A percentile compares a stretch with the other conserved stretches of the same genome.
These are phyloP conservation scores for Madoqua kirkii DNA, from an alignment of 2,113 vertebrate genomes.

Conservation along the genomic window DNA sequence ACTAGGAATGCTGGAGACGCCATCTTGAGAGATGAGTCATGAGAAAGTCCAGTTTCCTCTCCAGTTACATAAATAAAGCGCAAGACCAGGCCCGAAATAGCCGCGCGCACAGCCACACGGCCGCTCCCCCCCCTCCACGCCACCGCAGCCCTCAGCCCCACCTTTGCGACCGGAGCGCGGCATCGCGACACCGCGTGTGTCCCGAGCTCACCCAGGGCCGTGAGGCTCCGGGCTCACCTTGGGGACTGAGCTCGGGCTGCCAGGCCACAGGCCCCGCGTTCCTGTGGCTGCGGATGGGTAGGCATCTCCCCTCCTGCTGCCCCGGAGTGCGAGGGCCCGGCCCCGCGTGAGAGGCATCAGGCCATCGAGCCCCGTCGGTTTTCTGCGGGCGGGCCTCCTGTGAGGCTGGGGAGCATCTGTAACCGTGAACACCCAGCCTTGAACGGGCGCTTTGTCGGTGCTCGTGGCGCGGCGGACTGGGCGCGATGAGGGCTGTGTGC, in stretches of 20 bases:
- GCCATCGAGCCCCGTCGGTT: neutral
- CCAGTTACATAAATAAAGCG: slow-evolving; percentile 31
- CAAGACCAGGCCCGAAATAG: slow-evolving; percentile 34
- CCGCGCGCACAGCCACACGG: slow-evolving; percentile 4
- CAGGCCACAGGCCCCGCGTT: accelerated
- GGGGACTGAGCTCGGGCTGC: neutral
- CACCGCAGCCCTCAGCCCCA: too few species aligned
- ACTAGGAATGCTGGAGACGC: neutral
- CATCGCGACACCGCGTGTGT: too few species aligned
- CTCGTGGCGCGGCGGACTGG: slow-evolving; percentile 33
- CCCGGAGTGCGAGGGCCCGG: neutral
- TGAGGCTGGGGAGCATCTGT: neutral
- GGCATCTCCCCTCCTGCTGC: neutral
- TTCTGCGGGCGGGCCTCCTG: too few species aligned
- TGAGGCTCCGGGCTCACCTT: too few species aligned
- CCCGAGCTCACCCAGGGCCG: too few species aligned
- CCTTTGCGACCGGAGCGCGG: accelerated
- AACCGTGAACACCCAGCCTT: neutral
- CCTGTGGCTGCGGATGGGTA: neutral
- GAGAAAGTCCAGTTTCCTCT: slow-evolving; percentile 46
- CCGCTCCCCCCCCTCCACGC: too few species aligned
- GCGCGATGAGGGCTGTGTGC: slow-evolving; percentile 51
- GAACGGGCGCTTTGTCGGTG: accelerated
- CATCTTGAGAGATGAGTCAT: slow-evolving; percentile 49
- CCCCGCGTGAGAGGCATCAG: neutral